Evolutionary conservation across 2,888 invertebrate genomes (phyloP).

Genomic region (Congeria kusceri): DNA sequence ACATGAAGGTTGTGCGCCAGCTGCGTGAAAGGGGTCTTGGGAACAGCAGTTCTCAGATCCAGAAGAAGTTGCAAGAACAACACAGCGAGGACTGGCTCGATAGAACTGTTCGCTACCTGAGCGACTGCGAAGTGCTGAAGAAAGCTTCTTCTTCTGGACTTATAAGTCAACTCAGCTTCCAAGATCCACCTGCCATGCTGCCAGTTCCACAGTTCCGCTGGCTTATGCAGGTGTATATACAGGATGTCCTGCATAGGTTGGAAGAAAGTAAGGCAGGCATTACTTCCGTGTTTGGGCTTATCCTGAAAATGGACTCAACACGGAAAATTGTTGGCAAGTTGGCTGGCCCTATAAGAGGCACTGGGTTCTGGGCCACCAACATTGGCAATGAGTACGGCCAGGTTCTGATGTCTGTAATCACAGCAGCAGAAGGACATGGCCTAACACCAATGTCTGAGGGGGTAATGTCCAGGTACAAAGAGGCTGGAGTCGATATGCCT

Average conservation of each 20-base stretch:
- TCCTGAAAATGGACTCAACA: conserved; percentile 72
- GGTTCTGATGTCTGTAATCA: conserved; percentile 67
- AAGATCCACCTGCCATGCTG: conserved; percentile 36
- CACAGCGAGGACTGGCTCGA: conserved; percentile 57
- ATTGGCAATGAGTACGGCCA: conserved; percentile 71
- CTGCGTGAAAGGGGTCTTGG: conserved; percentile 60
- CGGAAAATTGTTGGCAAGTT: conserved; percentile 64
- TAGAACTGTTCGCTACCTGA: not conserved
- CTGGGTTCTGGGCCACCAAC: conserved; percentile 68
- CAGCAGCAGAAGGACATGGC: conserved; percentile 58
- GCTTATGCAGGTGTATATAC: conserved; percentile 54
- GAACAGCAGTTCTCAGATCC: conserved; percentile 57
- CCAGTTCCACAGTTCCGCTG: conserved; percentile 55
- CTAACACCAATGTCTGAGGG: conserved; percentile 58
- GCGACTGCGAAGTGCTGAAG: no score
- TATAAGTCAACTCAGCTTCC: conserved; percentile 2
- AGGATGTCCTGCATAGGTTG: conserved; percentile 57
- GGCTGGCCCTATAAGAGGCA: conserved; percentile 47
- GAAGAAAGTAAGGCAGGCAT: conserved; percentile 63
- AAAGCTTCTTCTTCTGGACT: conserved; percentile 41
- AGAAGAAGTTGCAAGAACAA: conserved; percentile 53
- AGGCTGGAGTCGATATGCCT: conserved; percentile 51
- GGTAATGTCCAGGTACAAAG: conserved; percentile 50
- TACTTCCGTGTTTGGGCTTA: conserved; percentile 62
- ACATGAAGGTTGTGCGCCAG: conserved; percentile 49